Percentiles rank a stretch among this genome's conserved stretches.
These are phyloP conservation scores for Agriotes lineatus DNA, from an alignment of 2,888 invertebrate genomes.

Conservation along the genomic window DNA sequence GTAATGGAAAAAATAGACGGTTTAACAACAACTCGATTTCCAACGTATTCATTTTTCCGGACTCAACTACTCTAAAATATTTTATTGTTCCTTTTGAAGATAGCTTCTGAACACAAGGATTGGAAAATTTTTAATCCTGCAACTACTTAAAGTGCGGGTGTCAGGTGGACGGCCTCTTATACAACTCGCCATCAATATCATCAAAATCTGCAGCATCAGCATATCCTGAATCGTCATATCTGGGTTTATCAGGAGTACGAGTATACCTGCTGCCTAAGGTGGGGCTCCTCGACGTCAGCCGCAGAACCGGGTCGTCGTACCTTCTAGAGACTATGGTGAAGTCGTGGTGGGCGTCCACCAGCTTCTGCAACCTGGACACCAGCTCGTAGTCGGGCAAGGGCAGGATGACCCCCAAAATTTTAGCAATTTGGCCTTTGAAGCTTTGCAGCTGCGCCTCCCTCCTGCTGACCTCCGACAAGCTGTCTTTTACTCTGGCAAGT, in stretches of 20 bases:
- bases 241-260: constrained; percentile 68
- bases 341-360: constrained; percentile 89
- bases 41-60: neutral
- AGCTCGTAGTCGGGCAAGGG: constrained; percentile 74
- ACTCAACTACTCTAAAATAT: neutral
- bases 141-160: constrained; percentile 58
- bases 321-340: constrained; percentile 86
- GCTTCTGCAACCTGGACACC: constrained; percentile 79
- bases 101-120: constrained; percentile 34
- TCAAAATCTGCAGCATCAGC: constrained; percentile 77
- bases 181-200: constrained; percentile 77
- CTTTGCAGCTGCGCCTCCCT: constrained; percentile 83
- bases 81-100: constrained; percentile 26
- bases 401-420: constrained; percentile 68
- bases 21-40: neutral
- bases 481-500: constrained; percentile 79
- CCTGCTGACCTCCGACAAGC: constrained; percentile 79
- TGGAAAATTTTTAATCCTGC: constrained; percentile 8
- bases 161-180: constrained; percentile 72
- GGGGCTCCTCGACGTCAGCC: constrained; percentile 70
- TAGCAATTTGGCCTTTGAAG: constrained; percentile 74
- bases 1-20: neutral
- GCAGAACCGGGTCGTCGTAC: constrained; percentile 72
- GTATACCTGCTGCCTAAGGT: constrained; percentile 68
- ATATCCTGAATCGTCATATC: constrained; percentile 81